These are phyloP conservation scores for Acropora yongei DNA, from an alignment of 64 coral and sea anemone genomes.

Conservation along the genomic window DNA sequence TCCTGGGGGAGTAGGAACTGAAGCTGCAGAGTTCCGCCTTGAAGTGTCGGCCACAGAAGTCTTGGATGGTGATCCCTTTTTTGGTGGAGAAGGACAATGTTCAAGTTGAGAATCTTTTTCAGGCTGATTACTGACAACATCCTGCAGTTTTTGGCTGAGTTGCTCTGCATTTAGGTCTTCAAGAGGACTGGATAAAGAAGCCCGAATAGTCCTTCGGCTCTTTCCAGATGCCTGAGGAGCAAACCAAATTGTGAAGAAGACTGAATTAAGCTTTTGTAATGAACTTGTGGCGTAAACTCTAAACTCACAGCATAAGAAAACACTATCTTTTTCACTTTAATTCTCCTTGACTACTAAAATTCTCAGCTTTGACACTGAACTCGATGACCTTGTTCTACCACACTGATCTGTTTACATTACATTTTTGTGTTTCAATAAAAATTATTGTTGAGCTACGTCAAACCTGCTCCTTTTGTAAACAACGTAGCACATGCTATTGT, in stretches of 20 bases:
- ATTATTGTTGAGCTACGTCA: no score
- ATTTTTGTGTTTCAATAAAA: no score
- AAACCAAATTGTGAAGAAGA: background rate
- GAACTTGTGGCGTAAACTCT: no score
- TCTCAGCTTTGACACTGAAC: no score
- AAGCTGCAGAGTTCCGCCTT: slow-evolving; percentile 63
- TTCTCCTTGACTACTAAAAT: no score
- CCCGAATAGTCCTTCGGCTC: slow-evolving; percentile 42
- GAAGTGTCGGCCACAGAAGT: slow-evolving; percentile 29
- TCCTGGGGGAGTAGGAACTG: slow-evolving; percentile 63
- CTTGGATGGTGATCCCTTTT: slow-evolving; percentile 43
- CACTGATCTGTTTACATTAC: no score
- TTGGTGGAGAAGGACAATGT: slow-evolving; percentile 87
- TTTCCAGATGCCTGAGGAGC: slow-evolving; percentile 48
- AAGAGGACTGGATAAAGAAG: slow-evolving; percentile 18
- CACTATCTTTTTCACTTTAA: background rate
- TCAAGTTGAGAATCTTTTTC: slow-evolving; percentile 7
- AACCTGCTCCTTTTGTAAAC: no score
- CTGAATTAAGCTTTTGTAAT: background rate
- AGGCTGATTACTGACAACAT: background rate
- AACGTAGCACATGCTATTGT: no score
- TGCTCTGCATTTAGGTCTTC: slow-evolving; percentile 47
- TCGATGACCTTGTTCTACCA: no score
- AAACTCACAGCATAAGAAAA: background rate
- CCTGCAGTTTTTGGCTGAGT: slow-evolving; percentile 29